Percentiles rank a stretch among this genome's conserved stretches.
Conservation (phyloP, 2,888 invertebrate species). For the Drosophila infuscata region DNA sequence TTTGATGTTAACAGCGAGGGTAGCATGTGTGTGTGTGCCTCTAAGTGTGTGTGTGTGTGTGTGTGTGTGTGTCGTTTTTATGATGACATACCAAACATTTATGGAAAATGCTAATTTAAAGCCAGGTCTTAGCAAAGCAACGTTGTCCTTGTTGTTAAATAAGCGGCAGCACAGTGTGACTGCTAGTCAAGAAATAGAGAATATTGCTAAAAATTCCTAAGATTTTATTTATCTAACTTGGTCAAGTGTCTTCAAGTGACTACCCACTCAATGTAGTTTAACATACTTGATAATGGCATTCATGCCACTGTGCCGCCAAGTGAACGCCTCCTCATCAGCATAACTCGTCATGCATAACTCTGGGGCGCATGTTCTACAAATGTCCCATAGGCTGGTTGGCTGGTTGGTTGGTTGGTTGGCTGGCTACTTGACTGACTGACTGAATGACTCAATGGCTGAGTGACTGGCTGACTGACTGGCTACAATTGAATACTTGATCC, state of each 20-base stretch:
- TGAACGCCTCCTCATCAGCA: conserved; percentile 73
- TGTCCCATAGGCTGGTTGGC: conserved; percentile 46
- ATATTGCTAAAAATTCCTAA: background rate
- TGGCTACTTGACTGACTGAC: conserved; percentile 29
- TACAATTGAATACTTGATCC: conserved; percentile 17
- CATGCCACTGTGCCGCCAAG: conserved; percentile 54
- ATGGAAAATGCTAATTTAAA: conserved; percentile 78
- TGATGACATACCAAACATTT: conserved; percentile 73
- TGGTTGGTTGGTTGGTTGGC: conserved; percentile 16
- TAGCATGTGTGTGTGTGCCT: conserved; percentile 4
- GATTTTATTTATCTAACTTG: background rate
- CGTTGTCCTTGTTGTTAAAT: conserved; percentile 13
- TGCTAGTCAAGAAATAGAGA: background rate
- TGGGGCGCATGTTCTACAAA: conserved; percentile 51
- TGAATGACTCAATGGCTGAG: conserved; percentile 48
- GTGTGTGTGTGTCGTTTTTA: conserved; percentile 54
- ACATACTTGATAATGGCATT: background rate
- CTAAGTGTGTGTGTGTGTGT: conserved; percentile 19
- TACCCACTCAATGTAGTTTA: background rate
- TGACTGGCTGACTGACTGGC: conserved; percentile 43
- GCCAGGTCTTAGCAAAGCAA: conserved; percentile 46
- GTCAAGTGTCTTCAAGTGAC: background rate
- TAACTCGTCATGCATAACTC: conserved; percentile 73
- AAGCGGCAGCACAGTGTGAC: conserved; percentile 23
- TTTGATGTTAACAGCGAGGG: conserved; percentile 62